These are phyloP conservation scores for Dryobotodes eremita DNA, from an alignment of 2,888 invertebrate species.

Conservation along the genomic window DNA sequence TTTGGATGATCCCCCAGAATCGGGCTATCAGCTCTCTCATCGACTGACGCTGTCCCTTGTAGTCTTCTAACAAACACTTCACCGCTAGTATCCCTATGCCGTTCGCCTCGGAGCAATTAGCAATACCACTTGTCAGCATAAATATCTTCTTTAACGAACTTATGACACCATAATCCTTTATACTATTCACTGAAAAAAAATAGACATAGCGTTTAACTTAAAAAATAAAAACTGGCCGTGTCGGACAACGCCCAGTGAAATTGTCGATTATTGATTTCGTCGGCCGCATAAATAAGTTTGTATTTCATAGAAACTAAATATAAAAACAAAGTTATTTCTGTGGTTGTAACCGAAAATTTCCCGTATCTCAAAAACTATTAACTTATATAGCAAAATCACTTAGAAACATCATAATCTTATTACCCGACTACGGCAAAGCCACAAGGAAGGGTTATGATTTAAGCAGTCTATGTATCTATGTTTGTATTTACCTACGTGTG, in stretches of 20 bases:
- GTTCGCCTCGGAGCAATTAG: constrained; percentile 76
- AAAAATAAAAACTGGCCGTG: neutral
- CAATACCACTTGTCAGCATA: constrained; percentile 15
- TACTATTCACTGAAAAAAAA: constrained; percentile 8
- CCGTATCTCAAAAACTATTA: neutral
- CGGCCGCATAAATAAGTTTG: neutral
- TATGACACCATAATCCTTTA: constrained; percentile 40
- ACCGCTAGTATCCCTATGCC: constrained; percentile 80
- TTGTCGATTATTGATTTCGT: neutral
- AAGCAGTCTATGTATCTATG: too few species aligned
- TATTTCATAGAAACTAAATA: neutral
- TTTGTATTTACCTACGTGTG: too few species aligned
- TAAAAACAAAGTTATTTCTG: neutral
- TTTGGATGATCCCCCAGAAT: constrained; percentile 73
- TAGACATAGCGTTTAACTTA: too few species aligned
- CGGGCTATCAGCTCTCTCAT: constrained; percentile 56
- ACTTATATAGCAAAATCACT: neutral
- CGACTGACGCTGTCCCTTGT: constrained; percentile 53
- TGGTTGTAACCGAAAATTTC: neutral
- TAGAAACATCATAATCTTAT: too few species aligned
- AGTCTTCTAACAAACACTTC: constrained; percentile 69
- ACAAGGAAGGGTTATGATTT: too few species aligned
- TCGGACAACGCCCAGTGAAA: neutral
- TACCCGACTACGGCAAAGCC: too few species aligned
- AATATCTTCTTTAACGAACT: constrained; percentile 52